These are phyloP conservation scores for Drosophila nebulosa DNA, from an alignment of 1,140 invertebrate genomes.

Conservation along the genomic window DNA sequence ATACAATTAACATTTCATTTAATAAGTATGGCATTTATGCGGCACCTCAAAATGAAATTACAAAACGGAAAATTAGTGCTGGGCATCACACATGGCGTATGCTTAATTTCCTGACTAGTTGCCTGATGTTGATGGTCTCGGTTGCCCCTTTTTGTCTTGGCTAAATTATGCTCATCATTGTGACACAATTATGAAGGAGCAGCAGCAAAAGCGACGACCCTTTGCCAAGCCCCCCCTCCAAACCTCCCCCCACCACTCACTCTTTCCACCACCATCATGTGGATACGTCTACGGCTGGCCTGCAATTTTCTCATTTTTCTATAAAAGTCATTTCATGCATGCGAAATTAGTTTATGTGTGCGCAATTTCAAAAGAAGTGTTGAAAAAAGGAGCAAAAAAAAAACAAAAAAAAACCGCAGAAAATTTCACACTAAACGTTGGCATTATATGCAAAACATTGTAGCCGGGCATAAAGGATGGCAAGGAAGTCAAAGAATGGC, in stretches of 20 bases:
- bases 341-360: slow-evolving; percentile 76
- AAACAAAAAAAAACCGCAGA: slow-evolving; percentile 38
- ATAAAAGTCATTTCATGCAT: slow-evolving; percentile 76
- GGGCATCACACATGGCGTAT: slow-evolving; percentile 65
- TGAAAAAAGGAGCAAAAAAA: slow-evolving; percentile 7
- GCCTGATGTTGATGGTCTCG: slow-evolving; percentile 9
- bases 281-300: slow-evolving; percentile 5
- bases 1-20: slow-evolving; percentile 1
- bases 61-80: slow-evolving; percentile 69
- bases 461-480: slow-evolving; percentile 29
- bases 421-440: slow-evolving; percentile 73
- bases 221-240: background rate
- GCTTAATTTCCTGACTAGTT: slow-evolving; percentile 59
- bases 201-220: slow-evolving; percentile 9
- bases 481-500: background rate
- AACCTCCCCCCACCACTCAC: background rate
- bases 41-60: slow-evolving; percentile 64
- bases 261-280: background rate
- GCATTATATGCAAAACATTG: slow-evolving; percentile 59
- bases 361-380: slow-evolving; percentile 69
- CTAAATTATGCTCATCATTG: slow-evolving; percentile 75
- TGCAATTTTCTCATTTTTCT: slow-evolving; percentile 72
- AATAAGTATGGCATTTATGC: slow-evolving; percentile 12
- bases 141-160: slow-evolving; percentile 18
- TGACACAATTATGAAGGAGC: slow-evolving; percentile 66